Evolutionary conservation across 1,140 invertebrate species (phyloP), one percentile per base, ranked within the genome.

Genomic region (Diprion similis): DNA sequence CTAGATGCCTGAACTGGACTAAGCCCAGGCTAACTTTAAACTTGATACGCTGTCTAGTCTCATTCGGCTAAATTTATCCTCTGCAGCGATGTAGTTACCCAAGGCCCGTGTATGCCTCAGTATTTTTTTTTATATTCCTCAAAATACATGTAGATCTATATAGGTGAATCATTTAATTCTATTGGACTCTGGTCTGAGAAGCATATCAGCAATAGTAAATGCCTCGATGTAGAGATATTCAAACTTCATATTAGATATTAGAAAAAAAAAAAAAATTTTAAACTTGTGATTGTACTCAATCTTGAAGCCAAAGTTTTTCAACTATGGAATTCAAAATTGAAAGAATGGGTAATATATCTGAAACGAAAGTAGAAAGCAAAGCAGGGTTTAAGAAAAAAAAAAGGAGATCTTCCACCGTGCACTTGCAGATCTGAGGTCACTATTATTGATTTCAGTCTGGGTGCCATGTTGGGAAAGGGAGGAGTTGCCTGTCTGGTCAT

Each of bases 21-120:
- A 84, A 78, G 78, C 78, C 82, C 81, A 84, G 81, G 83, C 86
- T 86, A 87, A 86, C 83, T 86, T 87, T 87, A 87, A 86, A 86
- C 83, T 85, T 81, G 78, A 85, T 83, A 83, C 82, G 81, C 81
- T 80, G 75, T 85, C 83, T 82, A 81, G 84, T 84, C 82, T 82
- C 82, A 78, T 80, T 81, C 76, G 73, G 80, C 85, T 87, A 87
- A 85, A 86, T 85, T 84, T 87, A 87, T 68, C 67, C 67, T 15
- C 11, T 19, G 15, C 45, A 6, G 15, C 18, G 67, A 13, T 45
- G 11, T 15, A 19, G n/a, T 4, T 13, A 19, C 45, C 45, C 45
- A 68, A 45, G 18, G 67, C 81, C 78, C 75, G 46, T 17, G 10
- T 69, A 65, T n/a, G 13, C 59, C 15, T 48, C n/a, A 59, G 59